These are phyloP conservation scores for Caenorhabditis imperialis DNA, from an alignment of 2,888 invertebrate species.

Conservation along the genomic window DNA sequence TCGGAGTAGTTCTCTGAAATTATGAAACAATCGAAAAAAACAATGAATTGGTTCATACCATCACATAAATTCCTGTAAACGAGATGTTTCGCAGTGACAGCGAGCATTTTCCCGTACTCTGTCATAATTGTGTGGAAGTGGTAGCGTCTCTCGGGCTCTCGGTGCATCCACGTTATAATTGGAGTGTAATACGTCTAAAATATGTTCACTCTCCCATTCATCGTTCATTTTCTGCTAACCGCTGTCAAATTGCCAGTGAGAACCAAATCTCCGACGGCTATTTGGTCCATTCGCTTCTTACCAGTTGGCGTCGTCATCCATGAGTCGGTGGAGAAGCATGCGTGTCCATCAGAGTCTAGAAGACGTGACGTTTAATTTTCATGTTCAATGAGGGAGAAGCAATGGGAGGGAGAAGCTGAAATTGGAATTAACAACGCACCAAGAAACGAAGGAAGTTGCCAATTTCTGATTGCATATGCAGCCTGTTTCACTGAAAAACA, in stretches of 20 bases:
- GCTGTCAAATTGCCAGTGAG: slow-evolving; percentile 56
- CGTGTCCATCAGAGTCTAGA: slow-evolving; percentile 33
- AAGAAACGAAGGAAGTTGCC: slow-evolving; percentile 21
- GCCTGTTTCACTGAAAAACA: slow-evolving; percentile 20
- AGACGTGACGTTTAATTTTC: neutral
- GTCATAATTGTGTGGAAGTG: slow-evolving; percentile 63
- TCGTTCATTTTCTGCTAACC: slow-evolving; percentile 32
- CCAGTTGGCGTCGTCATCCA: slow-evolving; percentile 64
- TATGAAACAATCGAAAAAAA: neutral
- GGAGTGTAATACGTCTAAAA: slow-evolving; percentile 56
- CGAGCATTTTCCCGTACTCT: slow-evolving; percentile 64
- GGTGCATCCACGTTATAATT: slow-evolving; percentile 56
- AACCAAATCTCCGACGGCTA: slow-evolving; percentile 58
- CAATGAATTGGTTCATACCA: slow-evolving; percentile 9
- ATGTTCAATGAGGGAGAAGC: neutral
- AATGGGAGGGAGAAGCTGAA: no score
- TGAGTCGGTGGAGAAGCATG: slow-evolving; percentile 64
- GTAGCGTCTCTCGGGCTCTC: slow-evolving; percentile 55
- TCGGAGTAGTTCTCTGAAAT: slow-evolving; percentile 58
- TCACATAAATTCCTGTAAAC: slow-evolving; percentile 55
- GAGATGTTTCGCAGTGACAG: slow-evolving; percentile 58
- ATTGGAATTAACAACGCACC: slow-evolving; percentile 6
- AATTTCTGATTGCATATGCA: slow-evolving; percentile 11
- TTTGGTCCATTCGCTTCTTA: slow-evolving; percentile 61
- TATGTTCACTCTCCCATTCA: neutral